Conservation (phyloP, 2,888 invertebrate species). For the Teleiodes luculella region DNA sequence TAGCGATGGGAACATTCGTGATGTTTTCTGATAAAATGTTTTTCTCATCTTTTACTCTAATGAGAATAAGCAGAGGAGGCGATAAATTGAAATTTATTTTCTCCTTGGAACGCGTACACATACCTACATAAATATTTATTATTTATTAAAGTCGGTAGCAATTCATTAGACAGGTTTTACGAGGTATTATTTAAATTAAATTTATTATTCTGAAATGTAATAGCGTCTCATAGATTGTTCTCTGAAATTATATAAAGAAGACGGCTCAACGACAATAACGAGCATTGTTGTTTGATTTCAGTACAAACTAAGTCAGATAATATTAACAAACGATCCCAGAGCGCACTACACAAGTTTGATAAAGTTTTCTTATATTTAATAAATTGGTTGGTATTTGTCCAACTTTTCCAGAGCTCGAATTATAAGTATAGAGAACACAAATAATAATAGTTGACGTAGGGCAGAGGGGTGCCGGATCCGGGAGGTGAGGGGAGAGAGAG, state of each 20-base stretch:
- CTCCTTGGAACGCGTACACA: conserved; percentile 46
- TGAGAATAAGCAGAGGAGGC: conserved; percentile 56
- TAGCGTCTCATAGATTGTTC: conserved; percentile 28
- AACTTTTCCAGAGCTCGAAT: conserved; percentile 71
- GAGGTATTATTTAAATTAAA: conserved; percentile 49
- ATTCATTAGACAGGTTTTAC: conserved; percentile 58
- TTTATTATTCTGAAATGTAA: conserved; percentile 39
- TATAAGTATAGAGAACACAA: conserved; percentile 73
- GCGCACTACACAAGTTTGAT: conserved; percentile 56
- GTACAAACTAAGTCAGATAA: conserved; percentile 50
- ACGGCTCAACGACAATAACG: conserved; percentile 39
- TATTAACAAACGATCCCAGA: conserved; percentile 53
- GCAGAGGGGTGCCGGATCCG: conserved; percentile 34
- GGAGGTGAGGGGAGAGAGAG: conserved; percentile 43
- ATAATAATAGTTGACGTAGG: conserved; percentile 74
- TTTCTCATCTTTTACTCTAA: conserved; percentile 57
- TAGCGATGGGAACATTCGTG: conserved; percentile 49
- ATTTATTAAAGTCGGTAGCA: conserved; percentile 57
- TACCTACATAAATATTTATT: conserved; percentile 58
- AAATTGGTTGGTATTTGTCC: conserved; percentile 67
- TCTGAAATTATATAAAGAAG: conserved; percentile 36
- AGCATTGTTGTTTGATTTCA: conserved; percentile 37
- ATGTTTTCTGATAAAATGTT: conserved; percentile 56
- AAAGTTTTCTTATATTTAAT: conserved; percentile 71
- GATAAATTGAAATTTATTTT: conserved; percentile 68